Percentiles rank a stretch among this genome's conserved stretches.
phyloP scores from a whole-genome alignment of 2,113 vertebrate species.

The Corvus hawaiiensis region DNA sequence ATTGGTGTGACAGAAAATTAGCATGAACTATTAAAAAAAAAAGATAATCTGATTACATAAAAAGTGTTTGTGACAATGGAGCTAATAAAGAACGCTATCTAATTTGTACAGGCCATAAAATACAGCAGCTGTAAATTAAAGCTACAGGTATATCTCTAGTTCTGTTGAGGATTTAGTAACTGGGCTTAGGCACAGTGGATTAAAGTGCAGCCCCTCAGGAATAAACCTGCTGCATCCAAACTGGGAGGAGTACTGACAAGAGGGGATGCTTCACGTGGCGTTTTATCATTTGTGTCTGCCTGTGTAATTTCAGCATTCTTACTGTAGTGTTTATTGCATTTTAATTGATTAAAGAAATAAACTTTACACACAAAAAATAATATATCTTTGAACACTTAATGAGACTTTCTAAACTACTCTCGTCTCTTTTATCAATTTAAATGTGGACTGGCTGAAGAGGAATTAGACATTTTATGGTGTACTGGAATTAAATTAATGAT shows the following conservation, averaged over 20 bases:
- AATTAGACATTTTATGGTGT: conserved; percentile 33
- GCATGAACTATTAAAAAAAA: neutral
- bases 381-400: neutral
- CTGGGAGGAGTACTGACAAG: neutral
- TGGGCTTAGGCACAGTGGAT: neutral
- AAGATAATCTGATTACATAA: neutral
- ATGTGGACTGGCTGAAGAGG: conserved; percentile 11
- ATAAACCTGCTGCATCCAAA: neutral
- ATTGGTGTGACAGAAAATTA: neutral
- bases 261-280: neutral
- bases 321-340: neutral
- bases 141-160: neutral
- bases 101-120: neutral
- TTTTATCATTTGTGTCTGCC: neutral
- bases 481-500: conserved; percentile 17
- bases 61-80: neutral
- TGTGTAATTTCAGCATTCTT: neutral
- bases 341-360: conserved; percentile 3
- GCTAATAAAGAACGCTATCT: neutral
- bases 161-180: neutral
- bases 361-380: neutral
- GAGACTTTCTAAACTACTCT: conserved; percentile 1
- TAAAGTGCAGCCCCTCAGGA: neutral
- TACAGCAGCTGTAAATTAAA: neutral
- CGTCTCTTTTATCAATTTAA: neutral